These are phyloP conservation scores for Wiebesia pumilae DNA, from an alignment of 1,140 invertebrate species.

Conservation along the genomic window DNA sequence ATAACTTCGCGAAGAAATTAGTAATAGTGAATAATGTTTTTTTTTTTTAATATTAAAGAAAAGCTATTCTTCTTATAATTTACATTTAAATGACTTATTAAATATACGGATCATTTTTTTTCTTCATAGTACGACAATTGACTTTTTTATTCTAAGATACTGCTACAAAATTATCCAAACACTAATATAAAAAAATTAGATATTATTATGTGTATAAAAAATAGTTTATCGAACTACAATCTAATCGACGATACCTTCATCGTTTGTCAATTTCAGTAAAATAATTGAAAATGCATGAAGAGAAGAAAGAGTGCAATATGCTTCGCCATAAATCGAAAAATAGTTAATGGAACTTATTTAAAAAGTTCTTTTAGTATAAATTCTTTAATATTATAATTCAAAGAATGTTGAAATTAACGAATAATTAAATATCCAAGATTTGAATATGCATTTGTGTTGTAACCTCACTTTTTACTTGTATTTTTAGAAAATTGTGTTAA, in stretches of 20 bases:
- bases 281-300: not conserved
- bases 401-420: not conserved
- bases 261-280: not conserved
- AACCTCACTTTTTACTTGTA: not conserved
- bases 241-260: slow-evolving; percentile 19
- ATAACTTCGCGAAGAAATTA: not conserved
- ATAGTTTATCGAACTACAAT: slow-evolving; percentile 53
- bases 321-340: not conserved
- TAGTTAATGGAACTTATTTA: too few relatives aligned
- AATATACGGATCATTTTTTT: not conserved
- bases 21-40: not conserved
- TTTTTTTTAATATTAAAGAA: too few relatives aligned
- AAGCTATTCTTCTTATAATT: not conserved
- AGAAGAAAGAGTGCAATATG: not conserved
- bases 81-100: not conserved
- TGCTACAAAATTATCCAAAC: not conserved
- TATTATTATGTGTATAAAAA: slow-evolving; percentile 45
- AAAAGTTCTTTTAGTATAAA: too few relatives aligned
- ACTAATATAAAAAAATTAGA: slow-evolving; percentile 12
- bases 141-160: slow-evolving; percentile 24
- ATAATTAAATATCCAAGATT: not conserved
- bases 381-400: too few relatives aligned
- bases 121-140: slow-evolving; percentile 1
- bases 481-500: too few relatives aligned
- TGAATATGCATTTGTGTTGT: not conserved